Conservation (phyloP, 1,140 invertebrate species). For the Formica exsecta region DNA sequence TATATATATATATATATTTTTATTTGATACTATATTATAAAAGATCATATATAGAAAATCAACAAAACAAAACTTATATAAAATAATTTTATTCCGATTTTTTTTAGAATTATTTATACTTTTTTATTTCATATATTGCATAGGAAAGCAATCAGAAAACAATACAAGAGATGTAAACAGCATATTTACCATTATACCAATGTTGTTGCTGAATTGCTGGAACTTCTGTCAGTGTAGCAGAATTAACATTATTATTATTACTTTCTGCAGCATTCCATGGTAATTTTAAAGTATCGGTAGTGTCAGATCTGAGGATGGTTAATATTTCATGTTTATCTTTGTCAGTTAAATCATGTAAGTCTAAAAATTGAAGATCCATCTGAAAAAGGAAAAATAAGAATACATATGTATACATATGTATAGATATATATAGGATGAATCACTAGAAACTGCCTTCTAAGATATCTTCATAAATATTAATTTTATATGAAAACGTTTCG, state of each 20-base stretch:
- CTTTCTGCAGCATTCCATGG: slow-evolving; percentile 82
- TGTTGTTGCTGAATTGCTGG: slow-evolving; percentile 77
- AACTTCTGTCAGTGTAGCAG: slow-evolving; percentile 62
- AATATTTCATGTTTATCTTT: slow-evolving; percentile 80
- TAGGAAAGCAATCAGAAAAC: not conserved
- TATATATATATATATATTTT: not conserved
- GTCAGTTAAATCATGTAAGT: slow-evolving; percentile 83
- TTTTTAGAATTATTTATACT: not conserved
- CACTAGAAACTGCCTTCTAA: too few relatives aligned
- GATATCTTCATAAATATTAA: too few relatives aligned
- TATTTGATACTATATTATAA: not conserved
- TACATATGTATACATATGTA: not conserved
- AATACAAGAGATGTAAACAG: not conserved
- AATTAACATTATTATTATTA: slow-evolving; percentile 70
- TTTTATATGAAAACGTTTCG: too few relatives aligned
- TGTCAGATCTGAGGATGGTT: slow-evolving; percentile 79
- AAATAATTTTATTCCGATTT: not conserved
- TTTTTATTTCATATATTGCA: too few relatives aligned
- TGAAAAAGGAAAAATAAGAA: slow-evolving; percentile 72
- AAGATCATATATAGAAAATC: not conserved
- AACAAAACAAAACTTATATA: not conserved
- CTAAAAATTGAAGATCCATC: slow-evolving; percentile 84
- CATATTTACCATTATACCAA: slow-evolving; percentile 79
- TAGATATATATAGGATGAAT: too few relatives aligned
- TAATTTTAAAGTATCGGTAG: slow-evolving; percentile 80